Conservation (phyloP, 2,888 invertebrate species). For the Heliconius ethilla region DNA sequence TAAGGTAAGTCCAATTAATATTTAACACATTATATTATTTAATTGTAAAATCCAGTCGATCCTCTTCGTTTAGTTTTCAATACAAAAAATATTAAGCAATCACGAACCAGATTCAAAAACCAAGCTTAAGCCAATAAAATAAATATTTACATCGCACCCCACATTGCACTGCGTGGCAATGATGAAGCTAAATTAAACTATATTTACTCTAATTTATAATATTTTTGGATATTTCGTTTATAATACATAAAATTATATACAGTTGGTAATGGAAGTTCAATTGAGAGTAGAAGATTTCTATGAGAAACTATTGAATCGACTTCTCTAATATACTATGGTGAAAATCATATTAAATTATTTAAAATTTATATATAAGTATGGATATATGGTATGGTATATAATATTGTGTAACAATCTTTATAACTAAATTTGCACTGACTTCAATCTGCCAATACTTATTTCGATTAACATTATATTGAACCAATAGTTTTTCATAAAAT, state of each 20-base stretch:
- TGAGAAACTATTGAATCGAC: slow-evolving; percentile 11
- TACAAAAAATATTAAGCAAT: slow-evolving; percentile 35
- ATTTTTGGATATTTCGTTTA: slow-evolving; percentile 72
- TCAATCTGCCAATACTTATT: neutral
- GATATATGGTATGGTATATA: neutral
- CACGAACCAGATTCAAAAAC: slow-evolving; percentile 36
- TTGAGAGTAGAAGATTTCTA: slow-evolving; percentile 54
- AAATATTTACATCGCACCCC: slow-evolving; percentile 52
- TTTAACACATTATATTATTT: neutral
- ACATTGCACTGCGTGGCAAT: slow-evolving; percentile 56
- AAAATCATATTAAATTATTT: neutral
- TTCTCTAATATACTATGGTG: too few relatives aligned
- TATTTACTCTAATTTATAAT: slow-evolving; percentile 54
- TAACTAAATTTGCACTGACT: slow-evolving; percentile 17
- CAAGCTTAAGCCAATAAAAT: slow-evolving; percentile 44
- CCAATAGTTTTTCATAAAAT: slow-evolving; percentile 26
- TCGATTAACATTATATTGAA: neutral
- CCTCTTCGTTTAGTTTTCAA: slow-evolving; percentile 25
- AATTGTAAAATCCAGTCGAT: slow-evolving; percentile 3
- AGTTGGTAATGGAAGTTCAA: slow-evolving; percentile 74
- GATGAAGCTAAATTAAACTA: slow-evolving; percentile 61
- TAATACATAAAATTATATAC: slow-evolving; percentile 64
- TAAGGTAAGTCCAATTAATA: neutral
- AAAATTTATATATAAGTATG: neutral
- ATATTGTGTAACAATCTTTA: neutral